phyloP scores from a whole-genome alignment of 2,888 invertebrate genomes.

The Cosmopolites sordidus region DNA sequence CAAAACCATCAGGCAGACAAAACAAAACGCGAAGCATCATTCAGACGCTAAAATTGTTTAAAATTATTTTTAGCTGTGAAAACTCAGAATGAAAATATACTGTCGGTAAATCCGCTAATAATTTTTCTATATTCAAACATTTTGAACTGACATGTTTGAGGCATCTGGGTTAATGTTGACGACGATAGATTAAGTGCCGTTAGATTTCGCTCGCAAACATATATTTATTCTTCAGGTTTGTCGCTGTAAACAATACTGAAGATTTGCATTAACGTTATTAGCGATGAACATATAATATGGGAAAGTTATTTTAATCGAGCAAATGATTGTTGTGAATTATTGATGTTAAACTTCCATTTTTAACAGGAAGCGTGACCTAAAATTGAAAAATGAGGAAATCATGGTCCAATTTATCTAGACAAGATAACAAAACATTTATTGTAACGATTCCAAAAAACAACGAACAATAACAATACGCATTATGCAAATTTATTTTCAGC shows the following conservation, averaged over 20 bases:
- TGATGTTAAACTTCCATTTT: not conserved
- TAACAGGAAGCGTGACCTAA: not conserved
- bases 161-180: slow-evolving; percentile 8
- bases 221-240: slow-evolving; percentile 4
- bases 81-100: slow-evolving; percentile 9
- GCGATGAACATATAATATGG: not conserved
- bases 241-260: not conserved
- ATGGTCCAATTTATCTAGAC: not conserved
- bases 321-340: not conserved
- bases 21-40: slow-evolving; percentile 11
- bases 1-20: slow-evolving; percentile 12
- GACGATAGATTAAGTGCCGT: slow-evolving; percentile 3
- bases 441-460: not conserved
- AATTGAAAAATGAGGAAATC: not conserved
- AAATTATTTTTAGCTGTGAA: slow-evolving; percentile 6
- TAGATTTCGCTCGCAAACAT: slow-evolving; percentile 4
- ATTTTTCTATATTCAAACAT: slow-evolving; percentile 5
- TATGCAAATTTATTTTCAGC: too few species aligned
- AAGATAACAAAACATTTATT: not conserved
- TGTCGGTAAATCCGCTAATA: slow-evolving; percentile 5
- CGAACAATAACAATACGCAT: too few species aligned
- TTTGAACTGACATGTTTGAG: slow-evolving; percentile 7
- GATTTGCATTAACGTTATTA: slow-evolving; percentile 4
- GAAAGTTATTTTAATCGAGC: not conserved
- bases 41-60: slow-evolving; percentile 7